Evolutionary conservation across 1,140 invertebrate species (phyloP).

Genomic region (Drosophila paulistorum): DNA sequence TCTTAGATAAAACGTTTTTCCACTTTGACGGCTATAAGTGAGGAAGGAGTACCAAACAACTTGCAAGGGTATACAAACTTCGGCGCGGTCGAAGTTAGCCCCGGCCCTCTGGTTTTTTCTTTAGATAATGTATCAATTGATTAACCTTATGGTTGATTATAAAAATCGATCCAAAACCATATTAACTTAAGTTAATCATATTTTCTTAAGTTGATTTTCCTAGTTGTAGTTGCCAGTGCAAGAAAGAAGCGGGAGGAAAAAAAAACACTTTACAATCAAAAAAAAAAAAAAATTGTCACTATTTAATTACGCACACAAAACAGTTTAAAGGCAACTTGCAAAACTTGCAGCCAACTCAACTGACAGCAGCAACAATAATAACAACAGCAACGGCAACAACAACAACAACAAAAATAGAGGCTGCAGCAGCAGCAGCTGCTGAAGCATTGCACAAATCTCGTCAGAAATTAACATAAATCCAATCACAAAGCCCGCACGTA

Average conservation of each 20-base stretch:
- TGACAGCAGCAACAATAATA: conserved; percentile 47
- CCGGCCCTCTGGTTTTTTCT: no score
- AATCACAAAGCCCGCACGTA: conserved; percentile 75
- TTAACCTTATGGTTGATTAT: no score
- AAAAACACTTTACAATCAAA: conserved; percentile 72
- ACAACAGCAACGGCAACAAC: conserved; percentile 17
- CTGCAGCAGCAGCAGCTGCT: conserved; percentile 42
- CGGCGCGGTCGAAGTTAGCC: no score
- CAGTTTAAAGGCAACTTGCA: conserved; percentile 72
- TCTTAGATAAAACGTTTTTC: no score
- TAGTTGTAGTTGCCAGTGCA: background rate
- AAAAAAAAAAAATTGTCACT: conserved; percentile 60
- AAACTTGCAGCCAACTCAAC: conserved; percentile 60
- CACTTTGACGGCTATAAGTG: no score
- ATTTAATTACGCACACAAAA: conserved; percentile 80
- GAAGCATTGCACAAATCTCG: conserved; percentile 77
- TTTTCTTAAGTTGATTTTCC: background rate
- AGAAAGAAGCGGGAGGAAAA: conserved; percentile 28
- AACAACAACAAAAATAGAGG: conserved; percentile 30
- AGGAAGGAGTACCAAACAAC: no score
- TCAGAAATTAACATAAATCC: conserved; percentile 80
- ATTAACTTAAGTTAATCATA: background rate
- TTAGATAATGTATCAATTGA: no score
- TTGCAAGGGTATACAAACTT: no score
- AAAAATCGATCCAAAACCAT: no score